A percentile compares a stretch with the other conserved stretches of the same genome.
Evolutionary conservation across 2,113 vertebrate genomes (phyloP).

Genomic region (Okapia johnstoni): DNA sequence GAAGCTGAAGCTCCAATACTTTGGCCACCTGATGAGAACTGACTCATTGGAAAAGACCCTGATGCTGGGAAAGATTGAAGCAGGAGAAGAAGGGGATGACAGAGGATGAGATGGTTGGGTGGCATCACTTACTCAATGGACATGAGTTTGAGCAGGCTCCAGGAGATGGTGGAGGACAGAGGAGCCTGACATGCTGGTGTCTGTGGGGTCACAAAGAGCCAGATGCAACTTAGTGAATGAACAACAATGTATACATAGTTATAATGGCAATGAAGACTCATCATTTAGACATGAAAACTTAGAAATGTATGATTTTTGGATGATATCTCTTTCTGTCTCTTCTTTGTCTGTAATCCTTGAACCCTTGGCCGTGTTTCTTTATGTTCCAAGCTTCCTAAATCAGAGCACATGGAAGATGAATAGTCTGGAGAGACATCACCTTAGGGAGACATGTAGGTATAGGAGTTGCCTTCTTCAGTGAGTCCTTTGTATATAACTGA

Average conservation of each 20-base stretch:
- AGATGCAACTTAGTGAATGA: not conserved
- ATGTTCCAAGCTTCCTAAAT: not conserved
- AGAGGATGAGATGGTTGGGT: not conserved
- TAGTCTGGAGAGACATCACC: not conserved
- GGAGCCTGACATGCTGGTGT: not conserved
- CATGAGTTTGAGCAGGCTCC: not conserved
- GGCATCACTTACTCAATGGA: not conserved
- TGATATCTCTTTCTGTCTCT: not conserved
- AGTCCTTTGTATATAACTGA: not conserved
- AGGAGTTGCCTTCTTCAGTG: not conserved
- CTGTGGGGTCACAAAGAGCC: not conserved
- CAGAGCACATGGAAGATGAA: not conserved
- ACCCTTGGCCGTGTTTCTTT: not conserved
- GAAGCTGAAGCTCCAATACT: not conserved
- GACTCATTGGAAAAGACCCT: not conserved
- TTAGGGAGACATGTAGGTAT: fast-evolving
- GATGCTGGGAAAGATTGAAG: not conserved
- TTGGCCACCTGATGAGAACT: not conserved
- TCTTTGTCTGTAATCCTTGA: not conserved
- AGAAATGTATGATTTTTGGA: not conserved
- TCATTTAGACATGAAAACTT: not conserved
- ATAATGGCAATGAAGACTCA: not conserved
- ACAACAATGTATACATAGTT: not conserved
- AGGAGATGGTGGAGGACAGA: not conserved
- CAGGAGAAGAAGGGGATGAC: not conserved